Conservation (phyloP, 2,888 invertebrate species). For the Archips crataeganus region DNA sequence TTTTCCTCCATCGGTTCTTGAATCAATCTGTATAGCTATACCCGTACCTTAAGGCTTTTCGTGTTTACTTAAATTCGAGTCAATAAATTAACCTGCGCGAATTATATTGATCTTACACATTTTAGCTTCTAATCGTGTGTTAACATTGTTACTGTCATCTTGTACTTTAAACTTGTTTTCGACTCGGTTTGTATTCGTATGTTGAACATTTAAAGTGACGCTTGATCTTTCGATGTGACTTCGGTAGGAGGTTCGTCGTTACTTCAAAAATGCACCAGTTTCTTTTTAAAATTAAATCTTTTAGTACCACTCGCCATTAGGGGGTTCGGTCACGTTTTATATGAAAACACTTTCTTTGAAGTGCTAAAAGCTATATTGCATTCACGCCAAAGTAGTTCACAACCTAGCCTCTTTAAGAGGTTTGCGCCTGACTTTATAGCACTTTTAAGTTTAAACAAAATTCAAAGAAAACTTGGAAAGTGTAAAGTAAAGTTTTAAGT, state of each 20-base stretch:
- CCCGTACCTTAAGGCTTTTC: not conserved
- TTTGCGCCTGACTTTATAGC: no score
- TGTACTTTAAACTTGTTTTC: not conserved
- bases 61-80: slow-evolving; percentile 4
- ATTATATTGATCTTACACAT: slow-evolving; percentile 14
- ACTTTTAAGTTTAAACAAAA: not conserved
- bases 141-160: not conserved
- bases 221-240: not conserved
- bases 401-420: not conserved
- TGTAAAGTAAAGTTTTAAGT: not conserved
- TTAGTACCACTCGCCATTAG: slow-evolving; percentile 9
- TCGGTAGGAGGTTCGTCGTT: not conserved
- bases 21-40: slow-evolving; percentile 34
- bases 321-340: slow-evolving; percentile 35
- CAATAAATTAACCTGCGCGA: slow-evolving; percentile 5
- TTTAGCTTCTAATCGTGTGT: slow-evolving; percentile 4
- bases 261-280: slow-evolving; percentile 12
- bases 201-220: not conserved
- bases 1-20: slow-evolving; percentile 40
- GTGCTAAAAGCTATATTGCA: slow-evolving; percentile 24
- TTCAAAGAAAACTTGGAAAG: not conserved
- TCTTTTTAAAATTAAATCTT: slow-evolving; percentile 17
- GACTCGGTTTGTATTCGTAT: not conserved
- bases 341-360: slow-evolving; percentile 30
- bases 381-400: slow-evolving; percentile 12